phyloP scores from a whole-genome alignment of 2,888 invertebrate species.

The Orchestes rusci region DNA sequence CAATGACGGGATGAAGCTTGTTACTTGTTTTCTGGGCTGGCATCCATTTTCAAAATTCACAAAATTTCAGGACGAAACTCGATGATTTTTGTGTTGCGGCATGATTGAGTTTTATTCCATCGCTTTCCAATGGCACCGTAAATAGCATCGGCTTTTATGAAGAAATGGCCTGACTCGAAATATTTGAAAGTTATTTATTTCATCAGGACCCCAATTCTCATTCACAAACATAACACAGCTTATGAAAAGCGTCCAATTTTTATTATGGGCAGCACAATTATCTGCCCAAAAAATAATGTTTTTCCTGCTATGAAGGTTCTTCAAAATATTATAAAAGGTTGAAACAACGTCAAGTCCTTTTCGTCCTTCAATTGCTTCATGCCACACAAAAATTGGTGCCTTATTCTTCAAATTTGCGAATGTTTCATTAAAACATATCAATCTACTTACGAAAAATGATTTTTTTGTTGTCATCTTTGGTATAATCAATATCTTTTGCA shows the following conservation, averaged over 20 bases:
- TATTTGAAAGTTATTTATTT: no score
- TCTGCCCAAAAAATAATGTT: conserved; percentile 7
- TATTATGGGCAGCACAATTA: no score
- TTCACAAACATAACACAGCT: no score
- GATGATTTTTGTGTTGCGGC: no score
- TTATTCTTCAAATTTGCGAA: conserved; percentile 8
- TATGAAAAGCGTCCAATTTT: no score
- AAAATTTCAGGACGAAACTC: no score
- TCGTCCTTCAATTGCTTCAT: conserved; percentile 12
- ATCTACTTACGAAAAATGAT: conserved; percentile 4
- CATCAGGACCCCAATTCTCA: no score
- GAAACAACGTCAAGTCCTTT: conserved; percentile 8
- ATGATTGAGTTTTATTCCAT: no score
- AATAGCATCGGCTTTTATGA: conserved; percentile 13
- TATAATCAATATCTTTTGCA: conserved; percentile 2
- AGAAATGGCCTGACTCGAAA: conserved; percentile 6
- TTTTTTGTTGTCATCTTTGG: conserved; percentile 3
- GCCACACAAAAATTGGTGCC: conserved; percentile 7
- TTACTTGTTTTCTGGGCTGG: no score
- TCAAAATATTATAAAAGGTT: conserved; percentile 8
- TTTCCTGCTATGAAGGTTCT: conserved; percentile 2
- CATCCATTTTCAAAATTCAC: no score
- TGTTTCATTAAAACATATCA: conserved; percentile 4
- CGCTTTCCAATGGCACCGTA: conserved; percentile 8
- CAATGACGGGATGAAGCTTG: no score